Conservation (phyloP, 2,888 invertebrate genomes). For the Hedychridium roseum region DNA sequence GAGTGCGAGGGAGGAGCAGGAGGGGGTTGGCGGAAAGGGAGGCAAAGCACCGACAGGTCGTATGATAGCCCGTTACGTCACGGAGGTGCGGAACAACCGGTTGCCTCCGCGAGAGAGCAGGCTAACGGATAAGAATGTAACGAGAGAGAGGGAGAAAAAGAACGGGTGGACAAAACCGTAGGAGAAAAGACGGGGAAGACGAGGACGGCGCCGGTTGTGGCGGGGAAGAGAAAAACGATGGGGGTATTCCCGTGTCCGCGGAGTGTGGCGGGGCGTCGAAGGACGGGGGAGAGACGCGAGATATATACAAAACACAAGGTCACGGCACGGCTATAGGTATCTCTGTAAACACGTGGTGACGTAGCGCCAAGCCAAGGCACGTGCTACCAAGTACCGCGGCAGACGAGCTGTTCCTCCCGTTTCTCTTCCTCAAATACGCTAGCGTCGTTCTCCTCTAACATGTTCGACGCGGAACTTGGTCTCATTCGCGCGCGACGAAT, state of each 20-base stretch:
- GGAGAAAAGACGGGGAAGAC: slow-evolving; percentile 13
- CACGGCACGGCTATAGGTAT: slow-evolving; percentile 55
- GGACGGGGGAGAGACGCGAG: slow-evolving; percentile 27
- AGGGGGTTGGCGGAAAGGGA: slow-evolving; percentile 2
- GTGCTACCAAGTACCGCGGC: no score
- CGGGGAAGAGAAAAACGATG: slow-evolving; percentile 17
- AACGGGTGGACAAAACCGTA: slow-evolving; percentile 8
- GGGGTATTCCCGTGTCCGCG: slow-evolving; percentile 33
- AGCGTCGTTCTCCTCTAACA: no score
- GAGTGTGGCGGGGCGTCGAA: slow-evolving; percentile 20
- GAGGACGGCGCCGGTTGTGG: slow-evolving; percentile 10
- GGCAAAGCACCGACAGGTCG: slow-evolving; percentile 44
- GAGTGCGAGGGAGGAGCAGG: slow-evolving; percentile 1
- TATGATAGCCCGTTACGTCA: slow-evolving; percentile 52
- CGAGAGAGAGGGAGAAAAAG: slow-evolving; percentile 11
- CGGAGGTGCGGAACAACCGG: slow-evolving; percentile 67
- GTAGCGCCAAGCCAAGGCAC: slow-evolving; percentile 42
- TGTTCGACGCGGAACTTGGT: no score
- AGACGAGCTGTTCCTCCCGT: no score
- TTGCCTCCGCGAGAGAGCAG: slow-evolving; percentile 49
- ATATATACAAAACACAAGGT: slow-evolving; percentile 59
- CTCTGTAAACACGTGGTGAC: slow-evolving; percentile 58
- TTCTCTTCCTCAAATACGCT: no score
- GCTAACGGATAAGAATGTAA: slow-evolving; percentile 13
- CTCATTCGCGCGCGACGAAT: no score